A percentile compares a stretch with the other conserved stretches of the same genome.
phyloP scores from a whole-genome alignment of 2,113 vertebrate genomes.

The Cisticola juncidis region DNA sequence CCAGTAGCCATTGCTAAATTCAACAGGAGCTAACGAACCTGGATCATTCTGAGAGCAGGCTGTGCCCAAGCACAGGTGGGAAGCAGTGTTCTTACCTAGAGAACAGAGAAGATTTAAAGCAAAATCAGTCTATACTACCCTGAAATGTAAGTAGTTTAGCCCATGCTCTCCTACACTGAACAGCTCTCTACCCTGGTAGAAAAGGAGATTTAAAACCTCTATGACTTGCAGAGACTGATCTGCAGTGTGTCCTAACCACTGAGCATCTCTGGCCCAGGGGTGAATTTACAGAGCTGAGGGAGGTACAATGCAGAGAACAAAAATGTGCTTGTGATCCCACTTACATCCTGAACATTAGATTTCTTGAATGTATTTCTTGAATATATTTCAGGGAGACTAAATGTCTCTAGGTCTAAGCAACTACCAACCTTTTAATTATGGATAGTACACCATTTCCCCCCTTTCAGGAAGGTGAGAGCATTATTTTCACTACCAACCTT shows the following conservation, averaged over 20 bases:
- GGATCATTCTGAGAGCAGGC: not conserved
- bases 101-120: not conserved
- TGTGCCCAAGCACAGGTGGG: not conserved
- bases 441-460: not conserved
- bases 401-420: not conserved
- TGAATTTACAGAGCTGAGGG: not conserved
- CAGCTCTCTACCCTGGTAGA: not conserved
- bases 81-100: not conserved
- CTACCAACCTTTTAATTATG: not conserved
- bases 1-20: not conserved
- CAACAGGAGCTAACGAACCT: not conserved
- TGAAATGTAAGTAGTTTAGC: not conserved
- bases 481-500: not conserved
- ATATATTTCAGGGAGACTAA: too few relatives aligned
- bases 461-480: not conserved
- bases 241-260: not conserved
- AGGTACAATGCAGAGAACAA: not conserved
- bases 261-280: not conserved
- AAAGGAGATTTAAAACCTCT: not conserved
- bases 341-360: not conserved
- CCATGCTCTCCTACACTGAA: not conserved
- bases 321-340: not conserved
- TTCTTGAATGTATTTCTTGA: not conserved
- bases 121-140: not conserved
- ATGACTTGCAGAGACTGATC: not conserved